Percentiles rank a stretch among this genome's conserved stretches.
Conservation (phyloP, 2,888 invertebrate genomes). For the Drosophila lutescens region DNA sequence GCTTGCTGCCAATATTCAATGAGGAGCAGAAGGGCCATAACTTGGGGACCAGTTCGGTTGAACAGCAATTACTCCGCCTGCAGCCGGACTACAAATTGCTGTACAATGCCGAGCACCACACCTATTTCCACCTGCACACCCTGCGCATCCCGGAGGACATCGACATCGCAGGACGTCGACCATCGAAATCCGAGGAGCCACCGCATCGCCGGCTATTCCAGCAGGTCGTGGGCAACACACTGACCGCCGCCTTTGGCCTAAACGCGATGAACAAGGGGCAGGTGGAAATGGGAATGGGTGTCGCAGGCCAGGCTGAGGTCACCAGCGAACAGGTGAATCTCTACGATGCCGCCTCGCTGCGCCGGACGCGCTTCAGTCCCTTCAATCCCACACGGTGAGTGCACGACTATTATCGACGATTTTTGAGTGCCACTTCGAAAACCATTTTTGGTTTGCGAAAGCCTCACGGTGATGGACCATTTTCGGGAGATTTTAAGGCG, state of each 20-base stretch:
- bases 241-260: constrained; percentile 76
- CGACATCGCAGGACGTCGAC: not conserved
- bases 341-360: constrained; percentile 76
- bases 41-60: constrained; percentile 31
- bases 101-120: constrained; percentile 80
- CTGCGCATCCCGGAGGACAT: constrained; percentile 9
- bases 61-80: constrained; percentile 69
- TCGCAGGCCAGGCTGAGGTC: constrained; percentile 13
- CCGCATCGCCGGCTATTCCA: constrained; percentile 62
- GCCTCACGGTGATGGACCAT: no score
- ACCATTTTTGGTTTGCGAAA: not conserved
- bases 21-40: constrained; percentile 33
- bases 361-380: constrained; percentile 80
- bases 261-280: constrained; percentile 41
- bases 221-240: constrained; percentile 69
- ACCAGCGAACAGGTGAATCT: constrained; percentile 72
- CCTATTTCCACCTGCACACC: constrained; percentile 79
- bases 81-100: constrained; percentile 77
- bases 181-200: constrained; percentile 2
- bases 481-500: not conserved
- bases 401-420: not conserved
- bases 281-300: constrained; percentile 7
- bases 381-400: constrained; percentile 83
- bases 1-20: constrained; percentile 57
- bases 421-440: not conserved